A percentile compares a stretch with the other conserved stretches of the same genome.
Evolutionary conservation across 2,113 vertebrate species (phyloP).

Genomic region (Calyptomena viridis): DNA sequence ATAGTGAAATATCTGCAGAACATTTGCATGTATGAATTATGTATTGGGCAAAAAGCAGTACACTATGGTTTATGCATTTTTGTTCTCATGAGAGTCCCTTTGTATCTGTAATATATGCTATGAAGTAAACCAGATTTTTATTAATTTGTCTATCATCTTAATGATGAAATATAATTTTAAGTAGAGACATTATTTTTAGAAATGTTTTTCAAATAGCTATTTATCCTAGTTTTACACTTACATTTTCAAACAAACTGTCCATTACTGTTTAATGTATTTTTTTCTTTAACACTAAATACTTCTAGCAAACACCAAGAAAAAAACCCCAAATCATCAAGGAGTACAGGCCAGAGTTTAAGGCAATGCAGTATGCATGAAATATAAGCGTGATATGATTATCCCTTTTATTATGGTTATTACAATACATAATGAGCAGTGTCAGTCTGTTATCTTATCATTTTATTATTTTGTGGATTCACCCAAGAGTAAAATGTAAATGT

Average conservation of each 20-base stretch:
- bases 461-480: conserved; percentile 63
- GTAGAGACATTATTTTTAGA: neutral
- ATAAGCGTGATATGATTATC: conserved; percentile 40
- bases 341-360: conserved; percentile 36
- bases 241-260: conserved; percentile 19
- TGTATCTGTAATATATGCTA: conserved; percentile 35
- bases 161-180: conserved; percentile 23
- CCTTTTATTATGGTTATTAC: conserved; percentile 64
- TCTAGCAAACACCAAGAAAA: neutral
- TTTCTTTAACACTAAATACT: conserved; percentile 37
- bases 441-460: conserved; percentile 67
- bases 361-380: conserved; percentile 39
- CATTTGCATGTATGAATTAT: conserved; percentile 69
- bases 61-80: conserved; percentile 42
- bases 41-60: conserved; percentile 39
- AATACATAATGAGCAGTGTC: conserved; percentile 66
- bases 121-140: conserved; percentile 33
- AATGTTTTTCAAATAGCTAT: neutral
- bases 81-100: conserved; percentile 6
- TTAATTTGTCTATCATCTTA: conserved; percentile 41
- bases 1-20: conserved; percentile 67
- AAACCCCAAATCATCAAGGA: neutral
- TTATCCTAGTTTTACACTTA: conserved; percentile 18
- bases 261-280: neutral
- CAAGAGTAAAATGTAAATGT: conserved; percentile 72